A percentile compares a stretch with the other conserved stretches of the same genome.
Evolutionary conservation across 2,113 vertebrate genomes (phyloP).

Genomic region (Serilophus lunatus): DNA sequence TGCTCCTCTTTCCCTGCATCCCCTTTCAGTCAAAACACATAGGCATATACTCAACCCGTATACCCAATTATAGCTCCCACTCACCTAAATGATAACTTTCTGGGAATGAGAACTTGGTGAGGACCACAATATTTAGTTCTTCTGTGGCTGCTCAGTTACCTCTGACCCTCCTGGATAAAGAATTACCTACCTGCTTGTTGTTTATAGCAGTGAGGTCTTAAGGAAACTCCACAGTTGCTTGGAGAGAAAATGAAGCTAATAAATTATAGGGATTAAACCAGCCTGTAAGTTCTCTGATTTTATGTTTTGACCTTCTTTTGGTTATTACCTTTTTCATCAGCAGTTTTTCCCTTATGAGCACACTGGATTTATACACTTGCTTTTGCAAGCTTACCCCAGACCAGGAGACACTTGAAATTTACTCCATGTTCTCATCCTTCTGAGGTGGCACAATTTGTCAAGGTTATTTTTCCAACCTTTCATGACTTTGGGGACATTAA

Average conservation of each 20-base stretch:
- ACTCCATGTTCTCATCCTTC: background rate
- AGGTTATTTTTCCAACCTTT: background rate
- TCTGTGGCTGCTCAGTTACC: background rate
- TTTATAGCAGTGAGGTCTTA: background rate
- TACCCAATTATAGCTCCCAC: background rate
- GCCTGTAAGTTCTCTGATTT: background rate
- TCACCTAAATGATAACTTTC: background rate
- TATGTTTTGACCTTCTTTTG: constrained; percentile 48
- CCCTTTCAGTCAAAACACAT: background rate
- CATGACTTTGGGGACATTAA: background rate
- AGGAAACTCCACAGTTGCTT: background rate
- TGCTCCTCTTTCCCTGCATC: background rate
- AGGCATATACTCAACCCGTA: background rate
- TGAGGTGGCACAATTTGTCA: background rate
- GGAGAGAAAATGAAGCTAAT: constrained; percentile 8
- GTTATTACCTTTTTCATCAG: constrained; percentile 22
- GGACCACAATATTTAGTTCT: background rate
- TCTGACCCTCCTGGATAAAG: background rate
- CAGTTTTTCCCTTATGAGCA: background rate
- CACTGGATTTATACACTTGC: background rate
- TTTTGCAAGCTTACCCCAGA: rapidly evolving
- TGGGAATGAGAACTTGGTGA: background rate
- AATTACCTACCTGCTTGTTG: background rate
- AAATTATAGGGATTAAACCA: background rate
- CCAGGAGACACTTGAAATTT: background rate